Conservation (phyloP, 2,888 invertebrate genomes). For the Eilema sororculum region DNA sequence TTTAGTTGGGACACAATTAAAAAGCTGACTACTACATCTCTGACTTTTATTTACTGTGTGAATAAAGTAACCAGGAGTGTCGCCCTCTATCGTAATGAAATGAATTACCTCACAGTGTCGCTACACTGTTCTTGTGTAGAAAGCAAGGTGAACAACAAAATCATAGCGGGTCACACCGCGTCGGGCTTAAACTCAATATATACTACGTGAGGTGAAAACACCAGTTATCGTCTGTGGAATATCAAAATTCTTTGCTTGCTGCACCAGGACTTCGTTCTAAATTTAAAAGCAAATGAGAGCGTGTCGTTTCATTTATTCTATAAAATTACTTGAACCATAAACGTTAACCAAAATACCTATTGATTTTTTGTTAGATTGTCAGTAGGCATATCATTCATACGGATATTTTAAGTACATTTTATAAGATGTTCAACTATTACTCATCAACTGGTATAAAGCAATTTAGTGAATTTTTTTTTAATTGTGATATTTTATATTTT, state of each 20-base stretch:
- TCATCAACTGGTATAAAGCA: too few species aligned
- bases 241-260: neutral
- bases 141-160: constrained; percentile 21
- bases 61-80: constrained; percentile 1
- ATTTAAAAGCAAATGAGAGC: neutral
- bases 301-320: neutral
- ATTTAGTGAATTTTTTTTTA: too few species aligned
- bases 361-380: too few species aligned
- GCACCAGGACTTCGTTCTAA: neutral
- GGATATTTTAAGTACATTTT: too few species aligned
- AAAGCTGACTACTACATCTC: too few species aligned
- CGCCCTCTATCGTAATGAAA: constrained; percentile 13
- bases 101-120: constrained; percentile 13
- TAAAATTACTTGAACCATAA: too few species aligned
- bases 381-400: too few species aligned
- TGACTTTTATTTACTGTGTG: neutral
- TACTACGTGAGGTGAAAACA: neutral
- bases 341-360: too few species aligned
- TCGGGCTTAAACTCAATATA: constrained; percentile 12
- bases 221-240: neutral
- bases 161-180: constrained; percentile 19
- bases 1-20: neutral
- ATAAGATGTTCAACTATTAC: too few species aligned
- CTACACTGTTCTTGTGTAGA: constrained; percentile 6
- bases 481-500: too few species aligned